Evolutionary conservation across 2,888 invertebrate species (phyloP).

Genomic region (Nowickia ferox): DNA sequence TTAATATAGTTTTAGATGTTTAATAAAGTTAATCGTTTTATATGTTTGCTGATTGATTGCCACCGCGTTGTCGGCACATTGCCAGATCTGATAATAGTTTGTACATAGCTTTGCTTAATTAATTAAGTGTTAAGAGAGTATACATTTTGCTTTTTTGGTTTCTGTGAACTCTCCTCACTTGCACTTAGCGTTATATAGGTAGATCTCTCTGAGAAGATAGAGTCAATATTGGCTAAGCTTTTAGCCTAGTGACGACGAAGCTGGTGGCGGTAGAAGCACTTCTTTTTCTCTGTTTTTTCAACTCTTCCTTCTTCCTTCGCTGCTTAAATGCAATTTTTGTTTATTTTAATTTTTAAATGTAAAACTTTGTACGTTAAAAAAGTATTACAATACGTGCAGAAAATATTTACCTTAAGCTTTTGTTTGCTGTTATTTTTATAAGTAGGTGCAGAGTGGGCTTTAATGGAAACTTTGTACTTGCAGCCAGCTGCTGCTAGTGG

Average conservation of each 20-base stretch:
- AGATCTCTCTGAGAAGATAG: slow-evolving; percentile 15
- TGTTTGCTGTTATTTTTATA: slow-evolving; percentile 3
- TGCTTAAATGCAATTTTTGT: slow-evolving; percentile 47
- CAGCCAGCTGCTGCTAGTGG: slow-evolving; percentile 26
- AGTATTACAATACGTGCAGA: slow-evolving; percentile 42
- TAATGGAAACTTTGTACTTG: slow-evolving; percentile 45
- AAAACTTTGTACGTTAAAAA: slow-evolving; percentile 33
- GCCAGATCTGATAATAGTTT: no score
- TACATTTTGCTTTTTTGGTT: no score
- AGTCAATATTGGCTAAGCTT: slow-evolving; percentile 50
- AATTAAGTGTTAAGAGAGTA: no score
- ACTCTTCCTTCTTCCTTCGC: not conserved
- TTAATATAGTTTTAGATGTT: slow-evolving; percentile 47
- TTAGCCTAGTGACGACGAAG: slow-evolving; percentile 56
- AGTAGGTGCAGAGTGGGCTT: slow-evolving; percentile 15
- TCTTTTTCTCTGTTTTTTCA: not conserved
- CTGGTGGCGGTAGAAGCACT: slow-evolving; percentile 12
- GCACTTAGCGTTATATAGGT: no score
- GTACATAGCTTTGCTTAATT: no score
- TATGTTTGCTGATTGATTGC: not conserved
- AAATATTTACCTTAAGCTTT: slow-evolving; percentile 51
- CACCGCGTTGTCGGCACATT: no score
- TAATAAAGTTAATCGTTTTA: not conserved
- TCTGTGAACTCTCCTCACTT: not conserved
- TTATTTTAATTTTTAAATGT: slow-evolving; percentile 41